Conservation (phyloP, 2,113 vertebrate species). For the Oryzias woworae region DNA sequence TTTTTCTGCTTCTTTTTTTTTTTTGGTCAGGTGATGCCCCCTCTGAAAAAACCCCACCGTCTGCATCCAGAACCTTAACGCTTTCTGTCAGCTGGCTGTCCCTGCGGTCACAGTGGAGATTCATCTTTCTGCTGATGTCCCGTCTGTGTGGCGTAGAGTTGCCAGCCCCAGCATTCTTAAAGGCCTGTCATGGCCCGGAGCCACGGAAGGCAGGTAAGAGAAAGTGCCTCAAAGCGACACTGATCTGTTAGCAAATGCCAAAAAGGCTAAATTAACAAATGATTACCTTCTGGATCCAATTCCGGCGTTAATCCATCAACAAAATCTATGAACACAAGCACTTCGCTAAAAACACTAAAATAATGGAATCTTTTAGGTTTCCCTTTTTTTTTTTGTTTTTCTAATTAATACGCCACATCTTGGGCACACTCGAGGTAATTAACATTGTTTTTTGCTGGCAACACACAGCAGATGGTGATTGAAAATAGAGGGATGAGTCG, state of each 20-base stretch:
- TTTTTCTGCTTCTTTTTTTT: neutral
- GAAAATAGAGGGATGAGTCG: constrained; percentile 81
- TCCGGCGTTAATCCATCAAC: constrained; percentile 41
- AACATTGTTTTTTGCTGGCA: constrained; percentile 75
- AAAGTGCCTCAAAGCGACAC: constrained; percentile 3
- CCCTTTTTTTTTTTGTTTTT: constrained; percentile 61
- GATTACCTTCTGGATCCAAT: constrained; percentile 26
- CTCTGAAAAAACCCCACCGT: constrained; percentile 45
- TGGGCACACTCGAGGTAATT: constrained; percentile 80
- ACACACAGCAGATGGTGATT: constrained; percentile 82
- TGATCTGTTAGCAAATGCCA: constrained; percentile 31
- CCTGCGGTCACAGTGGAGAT: constrained; percentile 55
- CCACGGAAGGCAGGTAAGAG: constrained; percentile 43
- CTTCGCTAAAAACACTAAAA: constrained; percentile 36
- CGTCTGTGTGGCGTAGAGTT: constrained; percentile 44
- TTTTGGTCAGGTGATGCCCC: constrained; percentile 44
- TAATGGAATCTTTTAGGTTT: constrained; percentile 59
- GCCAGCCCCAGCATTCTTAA: constrained; percentile 58
- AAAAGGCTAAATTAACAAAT: constrained; percentile 48
- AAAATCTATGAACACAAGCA: constrained; percentile 32
- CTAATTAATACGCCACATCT: constrained; percentile 79
- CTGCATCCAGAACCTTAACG: constrained; percentile 51
- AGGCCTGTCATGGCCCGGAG: constrained; percentile 53
- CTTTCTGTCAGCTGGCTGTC: constrained; percentile 69
- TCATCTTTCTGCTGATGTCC: constrained; percentile 68